Percentiles rank a stretch among this genome's conserved stretches.
Conservation (phyloP, 1,140 invertebrate species). For the Nylanderia fulva region DNA sequence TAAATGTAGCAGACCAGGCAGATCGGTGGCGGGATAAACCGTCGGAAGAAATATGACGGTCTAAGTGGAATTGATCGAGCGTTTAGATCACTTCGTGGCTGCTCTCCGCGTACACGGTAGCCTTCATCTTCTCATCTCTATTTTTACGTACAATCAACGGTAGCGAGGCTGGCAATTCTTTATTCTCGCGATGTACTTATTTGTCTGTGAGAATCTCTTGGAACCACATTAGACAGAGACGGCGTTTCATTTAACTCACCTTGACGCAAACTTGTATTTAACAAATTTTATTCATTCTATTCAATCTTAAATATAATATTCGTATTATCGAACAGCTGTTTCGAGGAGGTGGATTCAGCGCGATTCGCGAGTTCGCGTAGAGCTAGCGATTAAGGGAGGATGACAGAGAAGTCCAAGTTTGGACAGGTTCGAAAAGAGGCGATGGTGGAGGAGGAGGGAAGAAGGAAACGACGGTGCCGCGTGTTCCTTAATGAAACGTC, state of each 20-base stretch:
- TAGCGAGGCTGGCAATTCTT: background rate
- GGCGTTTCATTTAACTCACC: background rate
- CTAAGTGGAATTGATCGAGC: slow-evolving; percentile 61
- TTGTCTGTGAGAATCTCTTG: background rate
- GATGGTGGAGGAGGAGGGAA: background rate
- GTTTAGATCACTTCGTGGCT: slow-evolving; percentile 47
- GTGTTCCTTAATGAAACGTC: slow-evolving; percentile 80
- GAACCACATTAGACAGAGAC: background rate
- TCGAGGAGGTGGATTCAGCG: background rate
- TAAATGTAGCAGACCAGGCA: slow-evolving; percentile 56
- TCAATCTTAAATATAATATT: background rate
- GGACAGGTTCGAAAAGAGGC: background rate
- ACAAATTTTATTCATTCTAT: too few relatives aligned
- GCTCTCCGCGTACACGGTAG: slow-evolving; percentile 43
- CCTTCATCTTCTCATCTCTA: slow-evolving; percentile 17
- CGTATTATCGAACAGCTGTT: background rate
- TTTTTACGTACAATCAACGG: slow-evolving; percentile 13
- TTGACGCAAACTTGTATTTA: background rate
- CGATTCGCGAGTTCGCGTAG: slow-evolving; percentile 15
- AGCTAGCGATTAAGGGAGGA: slow-evolving; percentile 8
- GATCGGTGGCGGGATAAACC: slow-evolving; percentile 61
- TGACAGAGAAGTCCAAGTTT: background rate
- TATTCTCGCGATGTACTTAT: background rate
- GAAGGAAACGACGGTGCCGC: slow-evolving; percentile 70
- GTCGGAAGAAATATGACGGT: slow-evolving; percentile 60